Evolutionary conservation across 2,113 vertebrate genomes (phyloP).

Genomic region (Coturnix japonica): DNA sequence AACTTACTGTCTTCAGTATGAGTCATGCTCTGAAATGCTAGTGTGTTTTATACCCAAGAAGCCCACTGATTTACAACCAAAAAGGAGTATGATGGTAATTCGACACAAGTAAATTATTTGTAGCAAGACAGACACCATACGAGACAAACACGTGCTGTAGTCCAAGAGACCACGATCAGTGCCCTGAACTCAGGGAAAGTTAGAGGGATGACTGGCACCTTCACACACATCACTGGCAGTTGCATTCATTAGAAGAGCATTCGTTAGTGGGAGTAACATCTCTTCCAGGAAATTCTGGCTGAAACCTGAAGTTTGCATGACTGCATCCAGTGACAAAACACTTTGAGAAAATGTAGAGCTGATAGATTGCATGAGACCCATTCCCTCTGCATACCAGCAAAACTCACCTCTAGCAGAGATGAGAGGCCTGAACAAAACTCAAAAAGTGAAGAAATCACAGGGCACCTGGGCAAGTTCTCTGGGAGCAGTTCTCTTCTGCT

Average conservation of each 20-base stretch:
- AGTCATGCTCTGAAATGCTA: neutral
- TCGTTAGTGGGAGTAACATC: neutral
- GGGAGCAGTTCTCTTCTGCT: neutral
- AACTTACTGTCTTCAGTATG: neutral
- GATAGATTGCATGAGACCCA: neutral
- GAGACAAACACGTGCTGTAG: neutral
- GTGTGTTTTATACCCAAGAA: neutral
- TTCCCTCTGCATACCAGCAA: neutral
- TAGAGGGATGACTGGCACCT: neutral
- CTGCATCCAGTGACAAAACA: neutral
- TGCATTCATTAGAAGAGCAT: neutral
- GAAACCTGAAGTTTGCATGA: neutral
- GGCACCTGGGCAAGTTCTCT: neutral
- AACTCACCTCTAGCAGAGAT: neutral
- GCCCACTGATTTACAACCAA: neutral
- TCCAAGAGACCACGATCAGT: neutral
- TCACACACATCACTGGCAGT: fast-evolving
- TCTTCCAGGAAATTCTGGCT: neutral
- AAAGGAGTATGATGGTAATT: neutral
- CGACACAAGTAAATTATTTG: neutral
- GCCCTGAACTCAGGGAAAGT: neutral
- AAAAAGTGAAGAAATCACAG: neutral
- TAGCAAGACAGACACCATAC: neutral
- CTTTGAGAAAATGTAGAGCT: neutral
- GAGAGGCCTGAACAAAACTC: neutral